Conservation (phyloP, 2,888 invertebrate species). For the Leucophenga maculata region DNA sequence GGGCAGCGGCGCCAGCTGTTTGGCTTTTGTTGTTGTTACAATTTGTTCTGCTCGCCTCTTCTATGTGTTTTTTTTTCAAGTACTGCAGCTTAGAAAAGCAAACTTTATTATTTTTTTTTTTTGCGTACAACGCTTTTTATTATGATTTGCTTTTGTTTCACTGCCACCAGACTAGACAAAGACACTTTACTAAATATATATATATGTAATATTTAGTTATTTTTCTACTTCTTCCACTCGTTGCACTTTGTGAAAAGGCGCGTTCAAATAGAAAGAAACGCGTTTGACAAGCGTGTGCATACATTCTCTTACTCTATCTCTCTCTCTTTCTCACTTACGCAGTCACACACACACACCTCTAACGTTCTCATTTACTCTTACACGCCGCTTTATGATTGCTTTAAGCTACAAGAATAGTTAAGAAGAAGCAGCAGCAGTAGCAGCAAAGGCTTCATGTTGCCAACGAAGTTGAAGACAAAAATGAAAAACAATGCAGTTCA, state of each 20-base stretch:
- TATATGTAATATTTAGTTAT: background rate
- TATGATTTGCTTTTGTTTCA: background rate
- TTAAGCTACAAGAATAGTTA: too few species aligned
- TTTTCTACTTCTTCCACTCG: conserved; percentile 3
- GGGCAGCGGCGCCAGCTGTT: conserved; percentile 5
- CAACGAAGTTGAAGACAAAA: too few species aligned
- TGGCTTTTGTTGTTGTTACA: background rate
- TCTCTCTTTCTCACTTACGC: too few species aligned
- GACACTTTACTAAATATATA: background rate
- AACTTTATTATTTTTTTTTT: conserved; percentile 13
- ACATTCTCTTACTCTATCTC: too few species aligned
- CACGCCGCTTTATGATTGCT: too few species aligned
- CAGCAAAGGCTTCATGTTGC: too few species aligned
- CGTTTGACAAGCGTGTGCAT: too few species aligned
- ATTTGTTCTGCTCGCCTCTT: background rate
- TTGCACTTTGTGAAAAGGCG: conserved; percentile 1
- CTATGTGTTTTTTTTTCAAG: background rate
- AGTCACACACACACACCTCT: too few species aligned
- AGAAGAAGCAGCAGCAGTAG: too few species aligned
- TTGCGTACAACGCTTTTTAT: background rate
- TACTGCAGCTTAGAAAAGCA: background rate
- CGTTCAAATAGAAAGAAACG: conserved; percentile 4
- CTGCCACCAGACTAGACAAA: background rate
- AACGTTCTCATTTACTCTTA: too few species aligned
- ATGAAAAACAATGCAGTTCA: too few species aligned